Evolutionary conservation across 92 coral and sea anemone genomes (phyloP), one percentile per base, ranked within the genome.

Genomic region (Epizoanthus stellaris): DNA sequence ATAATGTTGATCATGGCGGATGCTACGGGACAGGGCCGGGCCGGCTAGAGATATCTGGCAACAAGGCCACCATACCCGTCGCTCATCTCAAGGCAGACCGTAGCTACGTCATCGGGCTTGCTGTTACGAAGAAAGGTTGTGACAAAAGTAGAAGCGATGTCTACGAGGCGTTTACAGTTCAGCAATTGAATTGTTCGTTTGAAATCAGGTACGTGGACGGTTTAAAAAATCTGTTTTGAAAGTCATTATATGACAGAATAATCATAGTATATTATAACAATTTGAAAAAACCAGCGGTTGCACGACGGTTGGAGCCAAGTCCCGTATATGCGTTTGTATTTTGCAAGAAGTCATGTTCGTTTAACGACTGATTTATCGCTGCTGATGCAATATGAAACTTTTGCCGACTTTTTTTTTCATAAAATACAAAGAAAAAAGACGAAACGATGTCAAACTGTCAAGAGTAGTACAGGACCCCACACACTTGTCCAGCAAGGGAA

Each of bases 21-120:
- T 93, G 96, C 59, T 93, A 88, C 82, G 94, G 94, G 2, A 90
- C 89, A 11, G 91, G 94, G 1, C 82, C 86, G 20, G 92, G 92
- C 13, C 68, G 56, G 76, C 72, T 91, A 20, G 85, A 75, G 53
- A 72, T 43, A 14, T 57, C 94, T 58, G 90, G 89, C 0, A 45
- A 92, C 3, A 56, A 19, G 43, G 65, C 88, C 60, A 65, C 36
- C 43, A 73, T 93, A 47, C 73, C 81, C 21, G 69, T 93, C 15
- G 80, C 43, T 64, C 84, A 88, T 19, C 71, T 93, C 82, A 82
- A 25, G 10, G 11, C 91, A 13, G 70, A 76, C 30, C 40, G 42
- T 13, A 42, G 12, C 17, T 93, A 90, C 70, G 83, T 87, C 9
- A 82, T 90, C 52, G 82, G 64, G 23, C 70, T 91, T 47, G 75